Percentiles rank a stretch among this genome's conserved stretches.
phyloP scores from a whole-genome alignment of 2,113 vertebrate species.

The Camarhynchus parvulus region DNA sequence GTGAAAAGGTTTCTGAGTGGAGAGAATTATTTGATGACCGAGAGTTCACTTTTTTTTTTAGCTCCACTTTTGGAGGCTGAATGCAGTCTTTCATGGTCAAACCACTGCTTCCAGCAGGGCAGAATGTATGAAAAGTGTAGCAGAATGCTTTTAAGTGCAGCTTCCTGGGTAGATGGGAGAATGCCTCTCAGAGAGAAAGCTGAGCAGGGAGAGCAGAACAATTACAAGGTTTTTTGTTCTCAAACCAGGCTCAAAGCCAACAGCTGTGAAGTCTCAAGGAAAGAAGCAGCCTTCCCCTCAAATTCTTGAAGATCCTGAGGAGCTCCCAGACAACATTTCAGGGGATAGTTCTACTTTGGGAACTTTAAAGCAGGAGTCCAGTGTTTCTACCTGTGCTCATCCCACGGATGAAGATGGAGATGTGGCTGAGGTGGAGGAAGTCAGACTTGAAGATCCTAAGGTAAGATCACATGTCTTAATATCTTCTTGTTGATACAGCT shows the following conservation, averaged over 20 bases:
- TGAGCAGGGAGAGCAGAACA: background rate
- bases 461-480: constrained; percentile 36
- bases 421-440: constrained; percentile 79
- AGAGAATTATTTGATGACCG: background rate
- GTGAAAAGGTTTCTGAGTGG: background rate
- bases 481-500: background rate
- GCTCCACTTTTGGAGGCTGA: background rate
- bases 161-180: background rate
- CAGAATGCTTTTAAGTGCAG: background rate
- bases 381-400: background rate
- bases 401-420: constrained; percentile 30
- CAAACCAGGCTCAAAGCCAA: constrained; percentile 58
- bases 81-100: background rate
- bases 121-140: background rate
- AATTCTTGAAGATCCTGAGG: constrained; percentile 43
- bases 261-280: constrained; percentile 22
- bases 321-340: background rate
- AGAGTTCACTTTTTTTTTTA: background rate
- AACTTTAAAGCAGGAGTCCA: constrained; percentile 32
- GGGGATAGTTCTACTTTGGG: constrained; percentile 21
- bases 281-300: constrained; percentile 35
- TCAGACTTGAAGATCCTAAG: constrained; percentile 68
- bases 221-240: constrained; percentile 6
- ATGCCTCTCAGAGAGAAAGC: background rate
- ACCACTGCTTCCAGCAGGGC: background rate